Conservation (phyloP, 1,140 invertebrate species). For the Drosophila pseudoananassae region DNA sequence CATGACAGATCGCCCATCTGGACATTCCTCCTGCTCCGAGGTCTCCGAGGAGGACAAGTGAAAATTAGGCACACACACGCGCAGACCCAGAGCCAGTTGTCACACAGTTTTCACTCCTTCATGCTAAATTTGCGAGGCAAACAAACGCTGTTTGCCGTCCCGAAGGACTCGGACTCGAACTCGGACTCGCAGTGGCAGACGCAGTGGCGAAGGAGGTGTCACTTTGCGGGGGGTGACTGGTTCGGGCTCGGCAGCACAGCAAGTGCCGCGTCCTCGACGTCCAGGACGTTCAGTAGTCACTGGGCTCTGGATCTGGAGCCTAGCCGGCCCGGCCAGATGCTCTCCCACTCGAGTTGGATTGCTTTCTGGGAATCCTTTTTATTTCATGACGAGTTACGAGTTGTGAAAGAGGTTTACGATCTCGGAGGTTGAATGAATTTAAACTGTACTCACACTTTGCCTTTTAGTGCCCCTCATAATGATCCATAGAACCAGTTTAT, state of each 20-base stretch:
- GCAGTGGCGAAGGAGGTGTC: constrained; percentile 27
- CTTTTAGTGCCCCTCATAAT: constrained; percentile 36
- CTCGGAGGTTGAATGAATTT: constrained; percentile 53
- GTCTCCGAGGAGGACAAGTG: constrained; percentile 37
- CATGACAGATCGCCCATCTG: constrained; percentile 47
- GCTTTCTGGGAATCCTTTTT: constrained; percentile 27
- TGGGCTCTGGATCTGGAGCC: constrained; percentile 12
- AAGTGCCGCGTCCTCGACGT: constrained; percentile 20
- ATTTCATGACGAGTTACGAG: neutral
- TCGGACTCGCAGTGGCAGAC: neutral
- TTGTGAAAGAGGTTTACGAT: constrained; percentile 36
- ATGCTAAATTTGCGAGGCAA: constrained; percentile 64
- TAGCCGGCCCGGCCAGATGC: constrained; percentile 6
- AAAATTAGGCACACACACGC: constrained; percentile 54
- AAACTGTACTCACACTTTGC: constrained; percentile 28
- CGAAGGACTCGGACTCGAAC: neutral
- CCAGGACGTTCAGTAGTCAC: constrained; percentile 43
- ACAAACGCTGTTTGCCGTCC: constrained; percentile 37
- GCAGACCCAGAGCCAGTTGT: constrained; percentile 34
- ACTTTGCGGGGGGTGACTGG: constrained; percentile 30
- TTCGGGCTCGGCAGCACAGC: constrained; percentile 34
- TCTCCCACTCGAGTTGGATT: constrained; percentile 1
- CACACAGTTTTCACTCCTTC: constrained; percentile 65
- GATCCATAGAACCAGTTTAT: constrained; percentile 42
- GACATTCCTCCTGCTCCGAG: constrained; percentile 1